Evolutionary conservation across 2,113 vertebrate genomes (phyloP), one percentile per base, ranked within the genome.

Genomic region (Microcebus lehilahytsara): DNA sequence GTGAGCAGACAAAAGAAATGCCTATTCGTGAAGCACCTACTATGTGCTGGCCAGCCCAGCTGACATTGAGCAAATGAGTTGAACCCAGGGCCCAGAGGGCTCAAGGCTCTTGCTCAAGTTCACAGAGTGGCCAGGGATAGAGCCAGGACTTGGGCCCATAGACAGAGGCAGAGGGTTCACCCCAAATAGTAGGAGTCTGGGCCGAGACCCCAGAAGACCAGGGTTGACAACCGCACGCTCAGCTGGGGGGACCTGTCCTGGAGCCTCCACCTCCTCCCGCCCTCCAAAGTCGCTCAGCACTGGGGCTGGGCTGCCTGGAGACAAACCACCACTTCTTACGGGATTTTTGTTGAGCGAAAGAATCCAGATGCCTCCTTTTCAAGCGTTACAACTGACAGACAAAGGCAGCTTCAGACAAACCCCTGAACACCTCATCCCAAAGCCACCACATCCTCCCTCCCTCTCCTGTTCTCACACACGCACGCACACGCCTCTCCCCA

Each of bases 311-410:
- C 19, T 56, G 37, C 23, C 72, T 51, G 8, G 16, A 56, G 32
- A 25, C 9, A 69, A 40, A 1, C 4, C 56, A 16, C 74, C 11
- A 2, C 40, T 14, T 32, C n/a, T 9, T 9, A 10, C 0, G 2
- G 51, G 11, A 9, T 3, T n/a, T 30, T 32, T 64, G 25, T 37
- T 5, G 27, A 51, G 23, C 49, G 16, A 32, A n/a, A 69, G 32
- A 71, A 67, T 25, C 51, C 46, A 20, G 53, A 14, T 8, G 32
- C 27, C 62, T 14, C 16, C 93, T 34, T 60, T 40, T 11, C 58
- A 13, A 6, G 4, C 30, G 9, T 37, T 12, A 53, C 7, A 23
- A 19, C 23, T 23, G 25, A 25, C 34, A 74, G 49, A 75, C 16
- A 30, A 27, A 19, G 14, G 22, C 37, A 58, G 64, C 62, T 56